Evolutionary conservation across 2,113 vertebrate genomes (phyloP).

Genomic region (Thryonomys swinderianus): DNA sequence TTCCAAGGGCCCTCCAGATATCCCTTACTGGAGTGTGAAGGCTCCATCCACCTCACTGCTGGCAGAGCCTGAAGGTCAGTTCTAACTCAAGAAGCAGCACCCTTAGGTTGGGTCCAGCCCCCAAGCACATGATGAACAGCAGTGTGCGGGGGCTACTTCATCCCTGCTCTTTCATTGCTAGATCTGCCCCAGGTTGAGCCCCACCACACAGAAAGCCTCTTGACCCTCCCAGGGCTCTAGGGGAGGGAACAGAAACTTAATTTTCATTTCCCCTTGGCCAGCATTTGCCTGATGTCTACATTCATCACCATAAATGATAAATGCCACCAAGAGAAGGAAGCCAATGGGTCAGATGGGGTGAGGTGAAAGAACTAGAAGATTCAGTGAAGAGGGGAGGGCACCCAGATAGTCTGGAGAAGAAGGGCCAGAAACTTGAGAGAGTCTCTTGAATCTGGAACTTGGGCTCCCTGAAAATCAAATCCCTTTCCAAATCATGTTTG

Average conservation of each 20-base stretch:
- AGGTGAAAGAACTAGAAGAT: not conserved
- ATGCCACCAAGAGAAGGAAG: conserved; percentile 57
- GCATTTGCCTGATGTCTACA: conserved; percentile 56
- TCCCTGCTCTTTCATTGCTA: not conserved
- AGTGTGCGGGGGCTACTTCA: conserved; percentile 71
- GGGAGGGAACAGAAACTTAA: conserved; percentile 62
- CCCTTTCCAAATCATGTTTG: conserved; percentile 37
- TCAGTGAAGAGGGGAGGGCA: not conserved
- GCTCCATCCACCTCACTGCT: not conserved
- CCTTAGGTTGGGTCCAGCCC: not conserved
- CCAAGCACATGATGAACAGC: conserved; percentile 22
- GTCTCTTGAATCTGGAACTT: conserved; percentile 31
- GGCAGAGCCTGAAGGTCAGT: conserved; percentile 12
- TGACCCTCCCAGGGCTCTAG: conserved; percentile 12
- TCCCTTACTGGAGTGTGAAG: not conserved
- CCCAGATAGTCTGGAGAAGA: not conserved
- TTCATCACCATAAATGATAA: conserved; percentile 64
- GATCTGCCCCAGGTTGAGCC: conserved; percentile 52
- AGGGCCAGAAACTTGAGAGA: not conserved
- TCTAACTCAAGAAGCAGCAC: not conserved
- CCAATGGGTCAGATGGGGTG: not conserved
- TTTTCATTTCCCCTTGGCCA: conserved; percentile 65
- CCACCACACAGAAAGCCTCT: not conserved
- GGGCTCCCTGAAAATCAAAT: conserved; percentile 64
- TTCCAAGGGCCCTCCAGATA: not conserved